Conservation (phyloP, 2,888 invertebrate species). For the Bugula neritina region DNA sequence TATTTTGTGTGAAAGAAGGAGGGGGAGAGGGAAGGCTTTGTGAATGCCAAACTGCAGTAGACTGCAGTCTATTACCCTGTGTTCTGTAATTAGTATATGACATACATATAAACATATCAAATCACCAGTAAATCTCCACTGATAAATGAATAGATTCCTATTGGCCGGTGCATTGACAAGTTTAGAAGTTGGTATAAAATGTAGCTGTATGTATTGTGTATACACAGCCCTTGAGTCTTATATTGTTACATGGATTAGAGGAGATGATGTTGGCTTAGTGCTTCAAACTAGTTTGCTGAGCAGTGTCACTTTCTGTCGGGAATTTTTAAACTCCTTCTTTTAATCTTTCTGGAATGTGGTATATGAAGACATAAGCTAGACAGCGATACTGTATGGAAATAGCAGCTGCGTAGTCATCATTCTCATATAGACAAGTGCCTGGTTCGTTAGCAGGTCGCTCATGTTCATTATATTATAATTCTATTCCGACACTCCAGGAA, state of each 20-base stretch:
- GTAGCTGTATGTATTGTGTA: conserved; percentile 1
- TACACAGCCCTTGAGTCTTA: background rate
- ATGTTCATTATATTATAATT: background rate
- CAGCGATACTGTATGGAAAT: background rate
- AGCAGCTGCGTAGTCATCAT: background rate
- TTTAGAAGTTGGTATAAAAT: background rate
- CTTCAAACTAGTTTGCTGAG: conserved; percentile 12
- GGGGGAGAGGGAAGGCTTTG: too few relatives aligned
- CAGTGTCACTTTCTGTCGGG: conserved; percentile 18
- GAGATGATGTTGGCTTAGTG: background rate
- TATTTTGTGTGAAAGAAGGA: too few relatives aligned
- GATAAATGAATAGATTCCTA: background rate
- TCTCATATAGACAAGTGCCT: conserved; percentile 25
- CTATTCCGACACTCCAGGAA: background rate
- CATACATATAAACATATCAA: conserved; percentile 20
- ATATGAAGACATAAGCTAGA: background rate
- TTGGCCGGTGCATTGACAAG: background rate
- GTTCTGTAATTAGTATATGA: conserved; percentile 23
- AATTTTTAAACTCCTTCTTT: conserved; percentile 18
- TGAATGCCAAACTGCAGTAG: background rate
- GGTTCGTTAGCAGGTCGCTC: background rate
- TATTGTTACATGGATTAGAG: conserved; percentile 27
- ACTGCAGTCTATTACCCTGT: background rate
- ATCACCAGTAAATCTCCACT: conserved; percentile 12
- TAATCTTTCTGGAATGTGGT: conserved; percentile 24